Evolutionary conservation across 2,888 invertebrate genomes (phyloP), one percentile per base, ranked within the genome.

Genomic region (Tetheella fluctuosa): DNA sequence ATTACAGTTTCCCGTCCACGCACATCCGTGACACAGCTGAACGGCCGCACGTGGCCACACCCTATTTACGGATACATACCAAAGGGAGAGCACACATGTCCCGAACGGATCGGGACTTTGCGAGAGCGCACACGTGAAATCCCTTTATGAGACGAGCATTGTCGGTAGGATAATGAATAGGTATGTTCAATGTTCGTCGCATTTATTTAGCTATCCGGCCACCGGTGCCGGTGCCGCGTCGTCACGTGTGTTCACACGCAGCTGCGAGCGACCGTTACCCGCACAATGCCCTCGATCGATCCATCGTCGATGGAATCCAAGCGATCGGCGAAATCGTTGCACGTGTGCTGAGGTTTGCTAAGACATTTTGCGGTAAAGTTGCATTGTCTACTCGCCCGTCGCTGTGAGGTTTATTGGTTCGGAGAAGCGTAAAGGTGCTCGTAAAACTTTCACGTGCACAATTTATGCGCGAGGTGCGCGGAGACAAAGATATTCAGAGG

Each of bases 241-340:
- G 86, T 90, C 91, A 90, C 91, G 90, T 91, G 91, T 88, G 86
- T 83, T 84, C 84, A 80, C 80, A 83, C 90, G 92, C 93, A 92
- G 92, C 92, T 92, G 92, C 89, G 90, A 85, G 86, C 88, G 86
- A 92, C 93, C 92, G 92, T 93, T 92, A 92, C 89, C 86, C 90
- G 91, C 91, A 91, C 92, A 91, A 91, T 92, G 91, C 88, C 92
- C 92, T 90, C 91, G 89, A 91, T 92, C 91, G 91, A 91, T 90
- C 85, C 88, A 79, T 85, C 83, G 85, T 75, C 85, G 88, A 89
- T 85, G 89, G 89, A 88, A 90, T 90, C 86, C 84, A 78, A 84
- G 81, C 82, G 84, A 91, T 90, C 86, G 86, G 91, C 86, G 85
- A 91, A 91, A 91, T 90, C 86, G 81, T 79, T 89, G 88, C 90